phyloP scores from a whole-genome alignment of 2,888 invertebrate species.

The Pheosia gnoma region DNA sequence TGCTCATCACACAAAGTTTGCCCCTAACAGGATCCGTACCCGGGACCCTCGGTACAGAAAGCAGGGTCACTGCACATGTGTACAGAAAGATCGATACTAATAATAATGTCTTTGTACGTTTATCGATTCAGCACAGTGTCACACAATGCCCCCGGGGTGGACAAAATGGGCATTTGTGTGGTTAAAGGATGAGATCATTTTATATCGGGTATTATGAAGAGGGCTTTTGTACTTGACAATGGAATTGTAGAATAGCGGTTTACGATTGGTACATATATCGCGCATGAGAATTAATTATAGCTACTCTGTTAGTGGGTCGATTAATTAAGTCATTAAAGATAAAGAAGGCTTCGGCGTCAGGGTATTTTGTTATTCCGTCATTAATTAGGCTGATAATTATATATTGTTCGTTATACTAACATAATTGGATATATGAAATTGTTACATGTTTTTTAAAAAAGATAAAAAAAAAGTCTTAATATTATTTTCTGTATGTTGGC shows the following conservation, averaged over 20 bases:
- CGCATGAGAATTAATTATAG: not conserved
- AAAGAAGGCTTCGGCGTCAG: too few species aligned
- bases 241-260: not conserved
- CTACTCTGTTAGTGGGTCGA: not conserved
- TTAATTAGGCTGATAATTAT: too few species aligned
- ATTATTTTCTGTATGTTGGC: too few species aligned
- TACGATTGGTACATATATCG: not conserved
- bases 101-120: slow-evolving; percentile 45
- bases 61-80: too few species aligned
- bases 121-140: slow-evolving; percentile 45
- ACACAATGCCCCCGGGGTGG: slow-evolving; percentile 35
- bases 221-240: slow-evolving; percentile 6
- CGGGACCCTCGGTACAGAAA: too few species aligned
- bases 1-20: too few species aligned
- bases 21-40: too few species aligned
- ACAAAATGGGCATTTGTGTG: slow-evolving; percentile 35
- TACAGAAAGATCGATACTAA: slow-evolving; percentile 23
- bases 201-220: slow-evolving; percentile 18
- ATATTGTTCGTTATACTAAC: too few species aligned
- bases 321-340: not conserved
- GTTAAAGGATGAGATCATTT: slow-evolving; percentile 23
- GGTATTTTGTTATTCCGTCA: too few species aligned
- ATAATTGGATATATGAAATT: too few species aligned
- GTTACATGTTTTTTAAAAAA: too few species aligned
- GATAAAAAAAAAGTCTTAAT: too few species aligned